Conservation (phyloP, 2,113 vertebrate genomes). For the Tapirus terrestris region DNA sequence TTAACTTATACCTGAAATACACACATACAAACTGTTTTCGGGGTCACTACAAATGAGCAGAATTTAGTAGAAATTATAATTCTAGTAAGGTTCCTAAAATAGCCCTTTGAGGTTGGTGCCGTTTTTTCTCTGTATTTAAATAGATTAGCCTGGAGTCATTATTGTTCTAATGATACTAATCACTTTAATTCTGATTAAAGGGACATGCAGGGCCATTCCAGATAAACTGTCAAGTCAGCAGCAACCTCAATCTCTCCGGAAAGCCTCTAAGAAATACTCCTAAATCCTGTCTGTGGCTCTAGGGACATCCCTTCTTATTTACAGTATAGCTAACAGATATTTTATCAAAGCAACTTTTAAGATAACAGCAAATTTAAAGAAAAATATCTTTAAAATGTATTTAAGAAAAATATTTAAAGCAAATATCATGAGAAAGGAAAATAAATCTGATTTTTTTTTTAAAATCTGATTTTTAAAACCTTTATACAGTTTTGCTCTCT, state of each 20-base stretch:
- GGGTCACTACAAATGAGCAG: neutral
- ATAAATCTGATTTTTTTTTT: neutral
- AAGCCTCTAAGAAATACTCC: constrained; percentile 16
- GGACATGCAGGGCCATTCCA: constrained; percentile 13
- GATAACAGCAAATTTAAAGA: constrained; percentile 43
- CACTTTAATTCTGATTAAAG: constrained; percentile 72
- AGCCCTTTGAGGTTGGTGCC: neutral
- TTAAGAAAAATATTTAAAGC: constrained; percentile 33
- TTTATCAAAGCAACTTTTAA: constrained; percentile 44
- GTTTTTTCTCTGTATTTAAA: constrained; percentile 58
- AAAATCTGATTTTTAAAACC: neutral
- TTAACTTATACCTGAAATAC: neutral
- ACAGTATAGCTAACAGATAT: neutral
- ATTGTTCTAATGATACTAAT: constrained; percentile 59
- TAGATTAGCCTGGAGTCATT: constrained; percentile 49
- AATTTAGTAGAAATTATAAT: constrained; percentile 18
- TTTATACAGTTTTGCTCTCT: neutral
- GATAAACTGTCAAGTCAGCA: constrained; percentile 54
- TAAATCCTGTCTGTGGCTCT: neutral
- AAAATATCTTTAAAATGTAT: constrained; percentile 18
- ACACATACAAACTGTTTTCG: neutral
- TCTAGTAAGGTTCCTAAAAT: constrained; percentile 41
- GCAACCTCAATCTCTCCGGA: neutral
- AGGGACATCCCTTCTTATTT: neutral
- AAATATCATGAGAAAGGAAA: constrained; percentile 31